Base-by-base conservation (phyloP, 1,140 invertebrate species). In the Protaetia brevitarsis region DNA sequence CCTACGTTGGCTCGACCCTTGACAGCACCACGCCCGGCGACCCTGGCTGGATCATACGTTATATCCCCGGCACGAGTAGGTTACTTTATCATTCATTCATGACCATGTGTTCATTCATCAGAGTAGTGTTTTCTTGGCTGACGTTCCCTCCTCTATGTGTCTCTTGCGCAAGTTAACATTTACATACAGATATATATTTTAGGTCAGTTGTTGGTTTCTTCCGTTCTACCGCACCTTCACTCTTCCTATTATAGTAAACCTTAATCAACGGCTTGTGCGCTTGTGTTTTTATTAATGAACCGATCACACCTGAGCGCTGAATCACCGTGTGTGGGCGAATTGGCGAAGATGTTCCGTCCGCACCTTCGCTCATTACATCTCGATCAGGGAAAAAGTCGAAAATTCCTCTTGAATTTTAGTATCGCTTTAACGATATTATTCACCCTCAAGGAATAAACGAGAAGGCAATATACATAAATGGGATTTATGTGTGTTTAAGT, bases 91-190 rank as follows among this genome's bases (percentile, higher is more conserved):
- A 74, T 74, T 74, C 72, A 74, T 74, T 72, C 71, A 74, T 72
- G 71, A 74, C 66, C 69, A 74, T 71, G 68, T 72, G 72, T 74
- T 74, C 72, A 74, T 74, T 74, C 72, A 74, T 74, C 72, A 72
- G 69, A 51, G 41, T 19, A n/a, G 41, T 51, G 41, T 51, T 51
- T 69, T 66, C 23, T 61, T 68, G 27, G n/a, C n/a, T 30, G 30
- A 65, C 41, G 41, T 60, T 62, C 65, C 61, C 68, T 64, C 68
- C 68, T 65, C 41, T 31, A 36, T 21, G 57, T 65, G 34, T 58
- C 61, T 58, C 67, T 71, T 71, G 69, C 65, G 69, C 67, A 71
- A 71, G 57, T 60, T 30, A 63, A 41, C 70, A 71, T 69, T 69
- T 71, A 66, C 68, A 69, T 68, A 62, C 65, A 29, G 30, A 29